These are phyloP conservation scores for Lophius americanus DNA, from an alignment of 2,797 vertebrate genomes.

Conservation along the genomic window DNA sequence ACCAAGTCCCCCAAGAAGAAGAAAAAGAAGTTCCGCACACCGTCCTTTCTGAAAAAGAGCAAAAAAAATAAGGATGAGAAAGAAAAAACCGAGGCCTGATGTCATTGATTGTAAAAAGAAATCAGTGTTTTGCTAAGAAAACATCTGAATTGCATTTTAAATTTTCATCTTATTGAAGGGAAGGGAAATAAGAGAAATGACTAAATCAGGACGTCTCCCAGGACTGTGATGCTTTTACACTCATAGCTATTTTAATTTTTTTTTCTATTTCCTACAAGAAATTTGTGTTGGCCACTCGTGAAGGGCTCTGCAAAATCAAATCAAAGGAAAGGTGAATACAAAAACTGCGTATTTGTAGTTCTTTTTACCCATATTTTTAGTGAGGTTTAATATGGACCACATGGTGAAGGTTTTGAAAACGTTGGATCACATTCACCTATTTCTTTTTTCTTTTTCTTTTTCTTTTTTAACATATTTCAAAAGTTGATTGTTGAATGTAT, in stretches of 20 bases:
- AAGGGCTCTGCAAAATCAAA: conserved; percentile 39
- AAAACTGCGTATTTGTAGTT: conserved; percentile 29
- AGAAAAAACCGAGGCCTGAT: conserved; percentile 77
- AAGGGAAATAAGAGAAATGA: conserved; percentile 43
- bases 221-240: conserved; percentile 33
- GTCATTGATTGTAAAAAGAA: conserved; percentile 18
- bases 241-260: conserved; percentile 48
- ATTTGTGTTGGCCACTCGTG: conserved; percentile 28
- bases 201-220: conserved; percentile 30
- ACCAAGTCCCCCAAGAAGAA: conserved; percentile 95
- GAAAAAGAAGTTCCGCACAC: conserved; percentile 97
- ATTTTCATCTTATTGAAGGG: conserved; percentile 48
- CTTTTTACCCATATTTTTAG: conserved; percentile 60
- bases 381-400: conserved; percentile 38
- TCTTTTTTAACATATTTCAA: conserved; percentile 56
- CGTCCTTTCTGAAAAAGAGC: conserved; percentile 94
- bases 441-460: conserved; percentile 25
- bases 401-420: conserved; percentile 25
- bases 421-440: conserved; percentile 23
- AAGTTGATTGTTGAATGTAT: conserved; percentile 69
- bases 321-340: conserved; percentile 26
- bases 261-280: conserved; percentile 5
- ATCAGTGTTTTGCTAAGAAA: conserved; percentile 22
- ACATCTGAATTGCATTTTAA: conserved; percentile 29
- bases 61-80: conserved; percentile 95